phyloP scores from a whole-genome alignment of 2,797 vertebrate genomes.

The Lutjanus argentimaculatus region DNA sequence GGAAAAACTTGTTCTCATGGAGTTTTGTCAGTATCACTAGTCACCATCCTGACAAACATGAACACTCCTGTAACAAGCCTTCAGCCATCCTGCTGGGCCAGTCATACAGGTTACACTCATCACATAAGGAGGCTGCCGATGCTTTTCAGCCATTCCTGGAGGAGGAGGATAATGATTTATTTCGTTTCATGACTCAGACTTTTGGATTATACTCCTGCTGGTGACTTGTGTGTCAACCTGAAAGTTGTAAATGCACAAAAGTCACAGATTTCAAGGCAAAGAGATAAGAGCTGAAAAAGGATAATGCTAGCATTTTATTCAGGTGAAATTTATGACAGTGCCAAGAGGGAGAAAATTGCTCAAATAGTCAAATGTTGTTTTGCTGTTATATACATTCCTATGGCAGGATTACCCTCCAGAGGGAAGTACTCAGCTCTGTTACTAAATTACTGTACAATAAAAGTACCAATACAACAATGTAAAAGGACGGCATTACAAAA shows the following conservation, averaged over 20 bases:
- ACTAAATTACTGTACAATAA: too few species aligned
- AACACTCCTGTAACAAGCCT: conserved; percentile 48
- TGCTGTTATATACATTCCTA: too few species aligned
- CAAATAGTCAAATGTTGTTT: too few species aligned
- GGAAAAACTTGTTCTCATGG: too few species aligned
- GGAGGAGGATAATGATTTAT: background rate
- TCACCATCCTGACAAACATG: conserved; percentile 19
- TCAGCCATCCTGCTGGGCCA: conserved; percentile 61
- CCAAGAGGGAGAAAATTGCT: too few species aligned
- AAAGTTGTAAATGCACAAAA: background rate
- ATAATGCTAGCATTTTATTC: too few species aligned
- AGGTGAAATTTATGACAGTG: too few species aligned
- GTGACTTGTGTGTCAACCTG: background rate
- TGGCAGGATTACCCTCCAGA: too few species aligned
- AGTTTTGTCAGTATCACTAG: conserved; percentile 17
- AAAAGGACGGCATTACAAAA: too few species aligned
- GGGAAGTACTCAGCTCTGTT: too few species aligned
- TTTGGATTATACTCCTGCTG: background rate
- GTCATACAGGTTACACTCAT: conserved; percentile 70
- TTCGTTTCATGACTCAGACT: conserved; percentile 1
- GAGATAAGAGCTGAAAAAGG: background rate
- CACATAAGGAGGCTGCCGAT: background rate
- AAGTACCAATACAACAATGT: too few species aligned
- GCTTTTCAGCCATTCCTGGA: too few species aligned
- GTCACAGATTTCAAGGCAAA: background rate